These are phyloP conservation scores for Paraescarpia echinospica DNA, from an alignment of 1,140 invertebrate species.

Conservation along the genomic window DNA sequence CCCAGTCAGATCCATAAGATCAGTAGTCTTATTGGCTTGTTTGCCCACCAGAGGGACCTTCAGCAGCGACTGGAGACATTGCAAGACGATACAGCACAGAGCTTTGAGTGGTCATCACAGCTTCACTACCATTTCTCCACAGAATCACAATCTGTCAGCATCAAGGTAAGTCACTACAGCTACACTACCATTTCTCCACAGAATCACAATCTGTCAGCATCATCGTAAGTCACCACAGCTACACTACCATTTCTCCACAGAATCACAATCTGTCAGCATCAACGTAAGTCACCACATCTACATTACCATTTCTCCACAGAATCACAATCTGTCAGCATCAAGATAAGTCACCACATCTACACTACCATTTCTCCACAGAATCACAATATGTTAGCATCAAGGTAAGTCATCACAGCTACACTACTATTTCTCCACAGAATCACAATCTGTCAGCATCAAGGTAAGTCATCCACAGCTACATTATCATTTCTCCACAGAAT, in stretches of 20 bases:
- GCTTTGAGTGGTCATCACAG: conserved; percentile 48
- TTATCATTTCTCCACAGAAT: no score
- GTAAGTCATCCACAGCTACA: no score
- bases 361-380: conserved; percentile 37
- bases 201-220: conserved; percentile 41
- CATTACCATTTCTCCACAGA: conserved; percentile 44
- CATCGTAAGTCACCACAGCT: conserved; percentile 35
- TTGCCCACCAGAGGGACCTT: conserved; percentile 50
- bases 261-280: conserved; percentile 39
- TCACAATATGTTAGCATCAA: no score
- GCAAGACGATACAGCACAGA: conserved; percentile 18
- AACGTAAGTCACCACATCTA: conserved; percentile 37
- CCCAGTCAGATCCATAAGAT: conserved; percentile 54
- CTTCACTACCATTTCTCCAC: conserved; percentile 44
- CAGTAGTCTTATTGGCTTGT: conserved; percentile 41
- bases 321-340: conserved; percentile 37
- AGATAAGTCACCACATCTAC: conserved; percentile 37
- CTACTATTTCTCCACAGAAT: no score
- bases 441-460: no score
- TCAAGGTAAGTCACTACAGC: conserved; percentile 38
- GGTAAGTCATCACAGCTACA: conserved; percentile 23
- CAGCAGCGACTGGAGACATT: conserved; percentile 29
- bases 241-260: conserved; percentile 42
- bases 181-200: conserved; percentile 41
- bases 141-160: conserved; percentile 38